These are phyloP conservation scores for Cydia pomonella DNA, from an alignment of 1,140 invertebrate genomes.

Conservation along the genomic window DNA sequence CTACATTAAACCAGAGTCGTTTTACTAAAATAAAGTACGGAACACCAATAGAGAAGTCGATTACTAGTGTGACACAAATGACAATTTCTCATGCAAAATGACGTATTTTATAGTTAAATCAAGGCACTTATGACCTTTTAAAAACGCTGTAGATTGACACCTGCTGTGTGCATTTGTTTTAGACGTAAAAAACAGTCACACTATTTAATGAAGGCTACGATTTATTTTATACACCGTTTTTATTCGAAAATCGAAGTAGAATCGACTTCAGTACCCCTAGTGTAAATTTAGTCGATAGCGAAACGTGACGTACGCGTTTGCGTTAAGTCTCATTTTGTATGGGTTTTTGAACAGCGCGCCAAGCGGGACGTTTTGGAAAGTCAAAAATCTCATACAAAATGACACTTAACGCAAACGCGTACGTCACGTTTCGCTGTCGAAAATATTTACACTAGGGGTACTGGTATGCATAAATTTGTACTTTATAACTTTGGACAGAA, in stretches of 20 bases:
- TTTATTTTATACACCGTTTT: background rate
- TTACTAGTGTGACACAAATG: conserved; percentile 52
- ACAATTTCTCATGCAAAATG: conserved; percentile 37
- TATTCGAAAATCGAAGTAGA: conserved; percentile 1
- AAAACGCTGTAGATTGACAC: conserved; percentile 50
- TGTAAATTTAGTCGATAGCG: no score
- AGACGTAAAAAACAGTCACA: conserved; percentile 33
- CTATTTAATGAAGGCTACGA: conserved; percentile 14
- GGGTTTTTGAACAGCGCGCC: no score
- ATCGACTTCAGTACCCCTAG: no score
- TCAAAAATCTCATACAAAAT: no score
- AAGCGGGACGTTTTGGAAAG: no score
- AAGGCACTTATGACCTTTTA: background rate
- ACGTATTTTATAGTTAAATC: background rate
- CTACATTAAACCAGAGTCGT: background rate
- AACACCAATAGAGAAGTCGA: conserved; percentile 55
- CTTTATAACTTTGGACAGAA: background rate
- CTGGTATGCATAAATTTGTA: conserved; percentile 1
- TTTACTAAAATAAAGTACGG: conserved; percentile 29
- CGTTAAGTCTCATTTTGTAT: no score
- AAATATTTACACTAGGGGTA: no score
- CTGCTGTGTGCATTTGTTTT: conserved; percentile 59
- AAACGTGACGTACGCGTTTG: no score
- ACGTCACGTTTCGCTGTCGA: no score
- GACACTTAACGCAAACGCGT: no score